These are phyloP conservation scores for Gobiocypris rarus DNA, from an alignment of 2,113 vertebrate genomes.

Conservation along the genomic window DNA sequence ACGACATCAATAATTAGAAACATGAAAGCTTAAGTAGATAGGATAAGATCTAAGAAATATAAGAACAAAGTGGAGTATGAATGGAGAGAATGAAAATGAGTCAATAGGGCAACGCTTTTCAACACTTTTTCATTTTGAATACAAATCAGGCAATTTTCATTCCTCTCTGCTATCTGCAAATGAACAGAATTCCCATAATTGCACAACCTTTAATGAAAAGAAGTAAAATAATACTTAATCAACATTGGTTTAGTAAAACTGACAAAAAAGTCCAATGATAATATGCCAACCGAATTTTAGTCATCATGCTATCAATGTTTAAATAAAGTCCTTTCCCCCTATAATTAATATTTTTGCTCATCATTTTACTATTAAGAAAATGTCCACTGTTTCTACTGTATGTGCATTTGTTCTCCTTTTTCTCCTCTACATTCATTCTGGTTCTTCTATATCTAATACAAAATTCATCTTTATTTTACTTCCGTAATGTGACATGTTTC, in stretches of 20 bases:
- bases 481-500: background rate
- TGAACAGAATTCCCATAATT: background rate
- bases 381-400: background rate
- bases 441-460: background rate
- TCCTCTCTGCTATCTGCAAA: constrained; percentile 2
- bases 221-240: constrained; percentile 17
- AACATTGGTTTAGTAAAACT: constrained; percentile 19
- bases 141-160: background rate
- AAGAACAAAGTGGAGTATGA: background rate
- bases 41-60: background rate
- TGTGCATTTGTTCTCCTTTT: background rate
- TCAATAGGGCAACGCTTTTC: background rate
- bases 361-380: background rate
- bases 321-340: background rate
- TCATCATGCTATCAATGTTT: constrained; percentile 22
- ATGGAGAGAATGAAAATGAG: background rate
- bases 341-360: constrained; percentile 16
- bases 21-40: constrained; percentile 8
- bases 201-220: constrained; percentile 7
- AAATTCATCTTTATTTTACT: background rate
- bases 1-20: background rate
- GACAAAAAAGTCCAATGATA: background rate
- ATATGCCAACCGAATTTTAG: background rate
- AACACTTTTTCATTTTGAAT: background rate
- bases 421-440: background rate